These are phyloP conservation scores for Grammatotria lemairii DNA, from an alignment of 2,113 vertebrate species.

Conservation along the genomic window DNA sequence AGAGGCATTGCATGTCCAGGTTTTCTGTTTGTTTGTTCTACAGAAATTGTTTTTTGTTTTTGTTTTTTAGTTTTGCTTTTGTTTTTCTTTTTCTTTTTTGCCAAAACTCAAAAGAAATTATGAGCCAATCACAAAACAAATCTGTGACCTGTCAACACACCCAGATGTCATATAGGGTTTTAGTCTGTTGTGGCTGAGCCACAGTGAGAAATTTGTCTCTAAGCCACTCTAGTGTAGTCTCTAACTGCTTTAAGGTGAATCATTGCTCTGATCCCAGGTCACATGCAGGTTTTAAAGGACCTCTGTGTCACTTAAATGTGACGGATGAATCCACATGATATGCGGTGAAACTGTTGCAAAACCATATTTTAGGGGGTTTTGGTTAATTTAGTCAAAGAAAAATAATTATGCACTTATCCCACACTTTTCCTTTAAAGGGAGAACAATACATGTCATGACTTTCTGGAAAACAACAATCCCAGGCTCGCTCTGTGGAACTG, in stretches of 20 bases:
- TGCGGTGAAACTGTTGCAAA: background rate
- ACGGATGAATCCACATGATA: background rate
- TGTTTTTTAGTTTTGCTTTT: background rate
- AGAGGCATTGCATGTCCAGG: background rate
- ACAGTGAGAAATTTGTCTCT: background rate
- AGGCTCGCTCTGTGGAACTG: background rate
- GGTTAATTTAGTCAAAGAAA: background rate
- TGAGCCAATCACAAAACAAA: background rate
- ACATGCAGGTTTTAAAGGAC: background rate
- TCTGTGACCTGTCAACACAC: background rate
- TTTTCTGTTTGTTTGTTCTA: background rate
- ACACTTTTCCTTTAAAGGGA: background rate
- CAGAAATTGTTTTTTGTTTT: fast-evolving
- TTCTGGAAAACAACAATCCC: background rate
- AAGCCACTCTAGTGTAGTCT: background rate
- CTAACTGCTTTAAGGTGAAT: background rate
- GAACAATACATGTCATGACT: background rate
- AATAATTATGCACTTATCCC: background rate
- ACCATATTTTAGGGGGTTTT: background rate
- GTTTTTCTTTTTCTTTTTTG: background rate
- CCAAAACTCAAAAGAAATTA: background rate
- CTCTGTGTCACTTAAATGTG: background rate
- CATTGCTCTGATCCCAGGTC: background rate
- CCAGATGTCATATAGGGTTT: background rate
- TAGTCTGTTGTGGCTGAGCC: background rate